Percentiles rank a stretch among this genome's conserved stretches.
Evolutionary conservation across 2,113 vertebrate species (phyloP).

Genomic region (Daphoenositta chrysoptera): DNA sequence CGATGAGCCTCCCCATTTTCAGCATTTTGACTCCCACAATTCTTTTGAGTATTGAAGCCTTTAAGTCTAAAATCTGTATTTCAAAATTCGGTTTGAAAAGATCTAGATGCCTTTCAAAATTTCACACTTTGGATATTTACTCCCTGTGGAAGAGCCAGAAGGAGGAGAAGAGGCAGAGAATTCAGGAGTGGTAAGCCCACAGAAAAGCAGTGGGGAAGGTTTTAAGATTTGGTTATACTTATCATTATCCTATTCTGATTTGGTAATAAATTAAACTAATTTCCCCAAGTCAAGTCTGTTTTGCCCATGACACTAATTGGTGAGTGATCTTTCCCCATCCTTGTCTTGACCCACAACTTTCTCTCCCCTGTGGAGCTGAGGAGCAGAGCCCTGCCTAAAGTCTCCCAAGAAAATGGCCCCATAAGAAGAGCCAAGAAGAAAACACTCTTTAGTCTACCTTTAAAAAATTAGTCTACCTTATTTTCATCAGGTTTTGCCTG

Average conservation of each 20-base stretch:
- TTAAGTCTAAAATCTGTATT: neutral
- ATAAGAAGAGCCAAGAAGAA: neutral
- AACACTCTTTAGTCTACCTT: neutral
- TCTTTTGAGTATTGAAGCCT: neutral
- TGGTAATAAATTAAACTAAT: neutral
- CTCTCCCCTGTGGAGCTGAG: neutral
- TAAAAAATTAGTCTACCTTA: neutral
- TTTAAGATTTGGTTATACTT: neutral
- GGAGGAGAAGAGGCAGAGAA: neutral
- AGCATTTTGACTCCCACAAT: neutral
- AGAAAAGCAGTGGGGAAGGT: neutral
- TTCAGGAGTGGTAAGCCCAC: neutral
- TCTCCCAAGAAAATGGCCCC: neutral
- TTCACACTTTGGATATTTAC: neutral
- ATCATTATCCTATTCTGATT: neutral
- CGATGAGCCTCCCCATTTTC: neutral
- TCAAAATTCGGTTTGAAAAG: neutral
- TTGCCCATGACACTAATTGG: neutral
- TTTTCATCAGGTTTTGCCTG: neutral
- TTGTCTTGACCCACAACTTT: neutral
- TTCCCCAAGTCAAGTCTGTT: neutral
- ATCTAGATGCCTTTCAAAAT: neutral
- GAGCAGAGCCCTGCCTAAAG: neutral
- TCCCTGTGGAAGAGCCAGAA: neutral
- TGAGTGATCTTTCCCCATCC: neutral